phyloP scores from a whole-genome alignment of 2,888 invertebrate species.

The Drosophila melanocephala region DNA sequence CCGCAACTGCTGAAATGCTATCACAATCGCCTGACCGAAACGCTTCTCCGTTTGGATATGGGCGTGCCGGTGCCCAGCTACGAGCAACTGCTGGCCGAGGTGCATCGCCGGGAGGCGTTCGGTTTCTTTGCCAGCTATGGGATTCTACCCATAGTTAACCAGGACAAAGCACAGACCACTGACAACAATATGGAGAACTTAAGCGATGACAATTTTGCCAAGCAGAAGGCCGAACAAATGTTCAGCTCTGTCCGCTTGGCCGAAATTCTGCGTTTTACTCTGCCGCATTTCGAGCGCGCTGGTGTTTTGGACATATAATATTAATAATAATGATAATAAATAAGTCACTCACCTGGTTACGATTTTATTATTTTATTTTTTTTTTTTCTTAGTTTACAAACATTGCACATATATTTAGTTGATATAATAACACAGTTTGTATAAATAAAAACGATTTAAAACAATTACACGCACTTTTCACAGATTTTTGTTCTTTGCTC shows the following conservation, averaged over 20 bases:
- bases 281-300: conserved; percentile 78
- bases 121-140: conserved; percentile 81
- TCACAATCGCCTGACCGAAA: conserved; percentile 65
- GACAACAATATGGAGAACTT: conserved; percentile 80
- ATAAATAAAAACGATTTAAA: conserved; percentile 18
- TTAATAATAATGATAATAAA: background rate
- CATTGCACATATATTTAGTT: conserved; percentile 23
- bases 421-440: conserved; percentile 9
- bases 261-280: conserved; percentile 73
- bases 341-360: conserved; percentile 28
- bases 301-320: conserved; percentile 60
- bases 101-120: conserved; percentile 68
- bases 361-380: background rate
- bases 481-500: conserved; percentile 9
- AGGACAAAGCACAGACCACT: conserved; percentile 71
- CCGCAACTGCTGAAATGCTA: conserved; percentile 77
- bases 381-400: conserved; percentile 8
- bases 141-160: conserved; percentile 75
- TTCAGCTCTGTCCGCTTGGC: conserved; percentile 71
- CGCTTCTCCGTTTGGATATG: conserved; percentile 60
- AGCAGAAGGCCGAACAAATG: conserved; percentile 69
- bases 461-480: conserved; percentile 40
- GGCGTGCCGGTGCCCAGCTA: conserved; percentile 70
- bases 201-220: conserved; percentile 65
- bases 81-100: conserved; percentile 72